Conservation (phyloP, 2,113 vertebrate genomes). For the Pyrgilauda ruficollis region DNA sequence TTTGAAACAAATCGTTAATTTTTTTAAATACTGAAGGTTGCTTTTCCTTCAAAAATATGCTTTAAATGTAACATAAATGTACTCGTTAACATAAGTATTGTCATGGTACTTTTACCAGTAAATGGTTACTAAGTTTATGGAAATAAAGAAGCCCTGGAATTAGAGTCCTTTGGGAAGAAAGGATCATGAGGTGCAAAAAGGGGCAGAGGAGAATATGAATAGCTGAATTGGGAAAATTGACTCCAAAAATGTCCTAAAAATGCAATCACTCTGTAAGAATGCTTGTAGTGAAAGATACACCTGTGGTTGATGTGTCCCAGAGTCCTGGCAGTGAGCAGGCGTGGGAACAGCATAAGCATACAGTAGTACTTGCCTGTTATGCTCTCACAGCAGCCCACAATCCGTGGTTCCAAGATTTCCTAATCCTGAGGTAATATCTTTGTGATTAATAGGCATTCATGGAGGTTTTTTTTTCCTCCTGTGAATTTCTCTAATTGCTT, state of each 20-base stretch:
- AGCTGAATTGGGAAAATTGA: background rate
- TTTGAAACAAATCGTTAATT: background rate
- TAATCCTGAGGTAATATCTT: slow-evolving; percentile 31
- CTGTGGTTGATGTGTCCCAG: background rate
- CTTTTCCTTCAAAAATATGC: background rate
- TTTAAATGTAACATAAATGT: background rate
- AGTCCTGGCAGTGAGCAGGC: background rate
- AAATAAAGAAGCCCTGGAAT: background rate
- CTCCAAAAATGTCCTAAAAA: background rate
- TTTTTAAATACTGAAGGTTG: background rate
- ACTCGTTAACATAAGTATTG: background rate
- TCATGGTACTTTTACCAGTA: background rate
- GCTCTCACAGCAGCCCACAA: background rate
- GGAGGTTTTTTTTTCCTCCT: background rate
- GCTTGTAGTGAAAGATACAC: background rate
- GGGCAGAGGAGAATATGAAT: background rate
- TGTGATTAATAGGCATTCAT: slow-evolving; percentile 40
- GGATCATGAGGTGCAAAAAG: background rate
- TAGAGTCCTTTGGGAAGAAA: background rate
- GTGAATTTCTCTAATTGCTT: slow-evolving; percentile 55
- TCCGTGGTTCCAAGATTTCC: background rate
- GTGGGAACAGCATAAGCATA: background rate
- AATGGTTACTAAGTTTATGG: background rate
- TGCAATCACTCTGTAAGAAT: background rate
- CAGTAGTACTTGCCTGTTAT: background rate